phyloP scores from a whole-genome alignment of 2,888 invertebrate species.

The Orthonevra nobilis region DNA sequence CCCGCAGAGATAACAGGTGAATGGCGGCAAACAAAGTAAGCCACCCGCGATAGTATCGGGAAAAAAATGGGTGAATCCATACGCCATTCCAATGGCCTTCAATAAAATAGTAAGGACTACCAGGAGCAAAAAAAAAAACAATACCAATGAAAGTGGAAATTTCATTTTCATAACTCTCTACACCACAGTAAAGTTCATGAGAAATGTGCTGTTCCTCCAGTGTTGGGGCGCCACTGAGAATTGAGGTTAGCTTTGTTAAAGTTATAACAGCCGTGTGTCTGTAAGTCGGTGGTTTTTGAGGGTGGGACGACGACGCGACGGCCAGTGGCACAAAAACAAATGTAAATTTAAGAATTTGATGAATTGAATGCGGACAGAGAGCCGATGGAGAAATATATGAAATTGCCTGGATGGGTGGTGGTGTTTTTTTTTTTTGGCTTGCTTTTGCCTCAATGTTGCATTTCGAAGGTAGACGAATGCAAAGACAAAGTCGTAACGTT shows the following conservation, averaged over 20 bases:
- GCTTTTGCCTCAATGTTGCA: constrained; percentile 26
- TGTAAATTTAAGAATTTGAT: constrained; percentile 66
- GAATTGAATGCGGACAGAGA: constrained; percentile 63
- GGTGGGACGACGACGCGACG: background rate
- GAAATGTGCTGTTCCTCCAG: constrained; percentile 42
- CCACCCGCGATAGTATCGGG: background rate
- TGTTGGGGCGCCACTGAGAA: constrained; percentile 54
- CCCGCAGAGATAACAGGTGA: constrained; percentile 56
- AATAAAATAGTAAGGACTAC: constrained; percentile 27
- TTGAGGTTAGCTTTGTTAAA: constrained; percentile 62
- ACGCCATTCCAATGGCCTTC: constrained; percentile 55
- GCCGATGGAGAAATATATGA: constrained; percentile 45
- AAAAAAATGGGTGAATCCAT: constrained; percentile 26
- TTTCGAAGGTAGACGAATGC: constrained; percentile 30
- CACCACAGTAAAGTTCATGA: constrained; percentile 67
- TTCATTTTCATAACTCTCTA: constrained; percentile 70
- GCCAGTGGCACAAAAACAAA: constrained; percentile 42
- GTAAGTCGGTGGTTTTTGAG: no score
- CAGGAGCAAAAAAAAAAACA: no score
- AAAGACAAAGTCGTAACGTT: constrained; percentile 28
- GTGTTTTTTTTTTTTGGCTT: constrained; percentile 4
- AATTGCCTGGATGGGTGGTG: constrained; percentile 19
- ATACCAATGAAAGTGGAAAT: constrained; percentile 65
- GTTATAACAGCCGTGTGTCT: constrained; percentile 3
- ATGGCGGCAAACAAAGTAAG: background rate